Evolutionary conservation across 2,113 vertebrate genomes (phyloP), one percentile per base, ranked within the genome.

Genomic region (Passer montanus): DNA sequence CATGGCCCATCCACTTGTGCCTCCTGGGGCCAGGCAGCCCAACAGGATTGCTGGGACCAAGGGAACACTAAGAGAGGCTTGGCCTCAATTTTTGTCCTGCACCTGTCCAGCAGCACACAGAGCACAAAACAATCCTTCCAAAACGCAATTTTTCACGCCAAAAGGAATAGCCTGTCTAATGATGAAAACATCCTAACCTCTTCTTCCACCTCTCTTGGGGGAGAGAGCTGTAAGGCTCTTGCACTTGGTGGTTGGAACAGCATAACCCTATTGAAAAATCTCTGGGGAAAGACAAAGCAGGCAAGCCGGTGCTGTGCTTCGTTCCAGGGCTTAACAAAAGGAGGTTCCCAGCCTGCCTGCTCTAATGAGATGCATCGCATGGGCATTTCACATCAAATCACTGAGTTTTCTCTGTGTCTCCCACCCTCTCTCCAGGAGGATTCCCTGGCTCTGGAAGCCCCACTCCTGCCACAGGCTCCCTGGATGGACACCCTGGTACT

Each of bases 1-100:
- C 53, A 31, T 0, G 2, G 47, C 22, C 39, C 69, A 74, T 22
- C 22, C 4, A 0, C 6, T 62, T 5, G 0, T 72, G 50, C 28
- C 20, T 82, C n/a, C 2, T 2, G 26, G 17, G 12, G 37, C n/a
- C 60, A 63, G 49, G 50, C 27, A n/a, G 35, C 39, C 7, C 1
- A 55, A 52, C 1, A 5, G 46, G 41, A 91, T 63, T 0, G 0
- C 70, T 52, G 46, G 9, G 55, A 84, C 14, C 1, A 2, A 35
- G 41, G 23, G 44, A 92, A 80, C 2, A 21, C 8, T 39, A 39
- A 58, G 24, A n/a, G 27, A 49, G 49, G 41, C 49, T 70, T 28
- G 3, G 72, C 30, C n/a, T 41, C 58, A 66, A 2, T 14, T 44
- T 72, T 64, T 67, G 58, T 43, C 64, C 81, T 86, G 62, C 62